Evolutionary conservation across 2,113 vertebrate genomes (phyloP), one percentile per base, ranked within the genome.

Genomic region (Neodon shergylaensis): DNA sequence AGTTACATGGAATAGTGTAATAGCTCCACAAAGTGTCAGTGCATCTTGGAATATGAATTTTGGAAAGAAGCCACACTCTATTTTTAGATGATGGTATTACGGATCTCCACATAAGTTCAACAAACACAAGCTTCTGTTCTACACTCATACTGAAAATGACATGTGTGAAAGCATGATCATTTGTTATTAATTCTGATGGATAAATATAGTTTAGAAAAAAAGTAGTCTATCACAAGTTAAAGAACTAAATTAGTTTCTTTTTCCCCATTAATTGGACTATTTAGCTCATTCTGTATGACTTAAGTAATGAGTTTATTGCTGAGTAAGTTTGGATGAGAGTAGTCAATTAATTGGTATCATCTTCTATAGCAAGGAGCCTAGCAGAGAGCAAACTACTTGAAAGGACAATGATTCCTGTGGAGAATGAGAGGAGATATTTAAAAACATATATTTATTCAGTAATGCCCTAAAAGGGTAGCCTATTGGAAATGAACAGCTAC

Each of bases 361-460:
- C 65, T 94, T 96, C 89, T 68, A 47, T 26, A 88, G n/a, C 39
- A 22, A 97, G 96, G 47, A 88, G n/a, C 76, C 44, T 79, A 94
- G 88, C 81, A 91, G 61, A 92, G 4, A 73, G 79, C 52, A 88
- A 44, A 5, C 76, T 91, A 65, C 78, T 93, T 93, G 92, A 88
- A 72, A 39, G 89, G 83, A 86, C 73, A 95, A 44, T 58, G 88
- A 96, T 89, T 83, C 58, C 83, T 88, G 65, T 94, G 44, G 66
- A 49, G n/a, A 92, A 85, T 47, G 28, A 44, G 39, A 94, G 93
- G 54, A 81, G 95, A 76, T 21, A 49, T 97, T 97, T 96, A 95
- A 70, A 66, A 93, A 93, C 33, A 63, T 39, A 54, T 92, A 86
- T 92, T 96, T 96, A 96, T 97, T 98, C 91, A 92, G 79, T 84